Evolutionary conservation across 2,888 invertebrate species (phyloP).

Genomic region (Eupeodes luniger): DNA sequence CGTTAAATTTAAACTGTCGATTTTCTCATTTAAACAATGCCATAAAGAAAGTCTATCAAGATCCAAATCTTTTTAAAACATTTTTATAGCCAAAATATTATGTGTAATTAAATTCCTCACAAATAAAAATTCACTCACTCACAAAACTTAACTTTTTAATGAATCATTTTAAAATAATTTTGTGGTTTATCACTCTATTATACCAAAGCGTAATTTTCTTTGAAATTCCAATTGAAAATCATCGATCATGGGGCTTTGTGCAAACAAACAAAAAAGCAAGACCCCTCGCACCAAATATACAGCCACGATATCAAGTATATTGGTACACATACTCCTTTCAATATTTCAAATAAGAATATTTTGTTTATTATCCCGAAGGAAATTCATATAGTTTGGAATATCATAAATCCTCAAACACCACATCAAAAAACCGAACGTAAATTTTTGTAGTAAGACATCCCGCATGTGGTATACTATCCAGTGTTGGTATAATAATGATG

Average conservation of each 20-base stretch:
- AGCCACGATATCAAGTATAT: neutral
- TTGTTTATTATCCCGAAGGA: conserved; percentile 66
- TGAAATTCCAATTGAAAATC: conserved; percentile 48
- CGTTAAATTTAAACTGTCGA: neutral
- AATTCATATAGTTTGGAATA: conserved; percentile 64
- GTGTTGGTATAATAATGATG: neutral
- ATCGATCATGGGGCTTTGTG: conserved; percentile 54
- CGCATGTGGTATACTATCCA: conserved; percentile 38
- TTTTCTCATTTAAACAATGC: neutral
- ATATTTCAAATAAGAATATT: conserved; percentile 21
- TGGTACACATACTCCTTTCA: neutral
- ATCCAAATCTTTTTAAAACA: neutral
- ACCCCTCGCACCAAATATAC: conserved; percentile 24
- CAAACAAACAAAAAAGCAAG: conserved; percentile 52
- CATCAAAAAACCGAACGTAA: conserved; percentile 56
- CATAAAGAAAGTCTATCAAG: conserved; percentile 4
- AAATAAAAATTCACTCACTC: conserved; percentile 8
- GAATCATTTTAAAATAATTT: conserved; percentile 40
- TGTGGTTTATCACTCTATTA: conserved; percentile 51
- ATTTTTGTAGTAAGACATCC: conserved; percentile 46
- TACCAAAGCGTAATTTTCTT: conserved; percentile 29
- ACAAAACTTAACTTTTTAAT: conserved; percentile 26
- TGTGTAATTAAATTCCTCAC: neutral
- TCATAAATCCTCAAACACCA: conserved; percentile 70
- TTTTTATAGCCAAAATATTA: neutral